A percentile compares a stretch with the other conserved stretches of the same genome.
Evolutionary conservation across 2,888 invertebrate species (phyloP).

Genomic region (Eupithecia subumbrata): DNA sequence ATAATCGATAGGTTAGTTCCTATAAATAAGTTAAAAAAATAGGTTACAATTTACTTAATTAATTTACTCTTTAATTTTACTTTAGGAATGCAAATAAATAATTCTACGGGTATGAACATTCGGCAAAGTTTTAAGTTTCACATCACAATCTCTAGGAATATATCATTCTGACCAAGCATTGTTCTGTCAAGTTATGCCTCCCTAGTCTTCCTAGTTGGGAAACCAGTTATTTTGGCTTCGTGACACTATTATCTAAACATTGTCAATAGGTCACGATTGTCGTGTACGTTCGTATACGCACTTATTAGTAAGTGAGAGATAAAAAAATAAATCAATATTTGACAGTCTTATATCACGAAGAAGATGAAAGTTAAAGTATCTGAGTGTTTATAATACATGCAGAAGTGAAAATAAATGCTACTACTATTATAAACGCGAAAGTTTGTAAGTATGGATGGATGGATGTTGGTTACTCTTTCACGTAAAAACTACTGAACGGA

Average conservation of each 20-base stretch:
- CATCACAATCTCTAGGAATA: neutral
- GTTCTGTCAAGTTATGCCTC: neutral
- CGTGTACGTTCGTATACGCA: constrained; percentile 51
- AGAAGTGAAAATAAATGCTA: neutral
- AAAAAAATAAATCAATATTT: constrained; percentile 39
- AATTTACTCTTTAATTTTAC: too few relatives aligned
- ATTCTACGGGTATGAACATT: neutral
- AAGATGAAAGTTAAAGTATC: neutral
- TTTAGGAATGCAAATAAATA: too few relatives aligned
- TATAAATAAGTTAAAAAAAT: too few relatives aligned
- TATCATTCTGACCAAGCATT: neutral
- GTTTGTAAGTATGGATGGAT: too few relatives aligned
- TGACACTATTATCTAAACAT: constrained; percentile 18
- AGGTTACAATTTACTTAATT: too few relatives aligned
- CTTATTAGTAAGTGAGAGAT: constrained; percentile 40
- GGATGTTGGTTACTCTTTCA: too few relatives aligned
- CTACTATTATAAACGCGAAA: too few relatives aligned
- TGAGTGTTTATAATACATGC: neutral
- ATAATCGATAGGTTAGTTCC: too few relatives aligned
- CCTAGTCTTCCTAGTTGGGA: constrained; percentile 4
- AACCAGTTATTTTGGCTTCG: constrained; percentile 8
- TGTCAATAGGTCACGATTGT: constrained; percentile 42
- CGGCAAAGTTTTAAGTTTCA: neutral
- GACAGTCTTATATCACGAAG: constrained; percentile 2
- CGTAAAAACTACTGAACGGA: too few relatives aligned